Percentiles rank a stretch among this genome's conserved stretches.
Evolutionary conservation across 2,888 invertebrate genomes (phyloP).

Genomic region (Napeogenes sylphis): DNA sequence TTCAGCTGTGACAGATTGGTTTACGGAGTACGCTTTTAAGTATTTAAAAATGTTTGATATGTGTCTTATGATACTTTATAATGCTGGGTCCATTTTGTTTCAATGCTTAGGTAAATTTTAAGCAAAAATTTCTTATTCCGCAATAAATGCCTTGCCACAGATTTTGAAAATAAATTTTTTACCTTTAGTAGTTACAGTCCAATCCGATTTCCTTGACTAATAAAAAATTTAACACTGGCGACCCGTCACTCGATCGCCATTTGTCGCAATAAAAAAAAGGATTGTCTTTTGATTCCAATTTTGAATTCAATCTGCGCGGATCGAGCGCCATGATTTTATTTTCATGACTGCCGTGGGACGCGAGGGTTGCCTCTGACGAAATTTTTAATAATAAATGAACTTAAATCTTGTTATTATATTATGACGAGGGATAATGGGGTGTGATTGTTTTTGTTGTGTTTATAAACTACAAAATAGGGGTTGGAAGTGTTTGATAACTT

Average conservation of each 20-base stretch:
- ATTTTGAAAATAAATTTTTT: conserved; percentile 5
- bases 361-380: conserved; percentile 49
- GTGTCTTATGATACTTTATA: conserved; percentile 22
- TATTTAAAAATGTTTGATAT: conserved; percentile 38
- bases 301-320: conserved; percentile 73
- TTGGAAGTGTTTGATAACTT: not conserved
- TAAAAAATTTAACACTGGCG: conserved; percentile 66
- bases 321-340: conserved; percentile 74
- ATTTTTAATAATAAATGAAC: conserved; percentile 63
- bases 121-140: not conserved
- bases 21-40: conserved; percentile 39
- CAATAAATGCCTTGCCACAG: not conserved
- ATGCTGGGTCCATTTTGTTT: not conserved
- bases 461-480: conserved; percentile 10
- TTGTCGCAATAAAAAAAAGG: conserved; percentile 69
- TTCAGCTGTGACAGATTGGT: conserved; percentile 52
- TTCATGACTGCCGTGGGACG: conserved; percentile 70
- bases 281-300: conserved; percentile 75
- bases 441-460: conserved; percentile 34
- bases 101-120: not conserved
- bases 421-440: conserved; percentile 44
- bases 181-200: not conserved
- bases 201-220: conserved; percentile 33
- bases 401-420: conserved; percentile 54
- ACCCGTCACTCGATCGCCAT: conserved; percentile 58